Evolutionary conservation across 2,888 invertebrate species (phyloP).

Genomic region (Petrophora chlorosata): DNA sequence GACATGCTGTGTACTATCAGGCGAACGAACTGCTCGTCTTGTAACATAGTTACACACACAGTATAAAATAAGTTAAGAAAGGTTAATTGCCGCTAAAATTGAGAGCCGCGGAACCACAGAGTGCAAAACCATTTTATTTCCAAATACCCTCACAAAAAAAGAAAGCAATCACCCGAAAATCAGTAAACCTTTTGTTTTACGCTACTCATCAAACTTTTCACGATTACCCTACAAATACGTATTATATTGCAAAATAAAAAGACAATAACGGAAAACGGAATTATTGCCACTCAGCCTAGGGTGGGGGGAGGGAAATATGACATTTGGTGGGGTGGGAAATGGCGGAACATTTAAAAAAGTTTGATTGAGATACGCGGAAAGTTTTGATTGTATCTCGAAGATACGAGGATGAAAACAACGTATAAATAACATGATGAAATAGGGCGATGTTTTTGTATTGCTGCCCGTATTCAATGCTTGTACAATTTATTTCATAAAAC

Average conservation of each 20-base stretch:
- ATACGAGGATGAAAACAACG: conserved; percentile 57
- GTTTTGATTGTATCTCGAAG: conserved; percentile 79
- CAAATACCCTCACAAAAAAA: neutral
- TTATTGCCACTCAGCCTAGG: conserved; percentile 51
- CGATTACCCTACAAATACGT: conserved; percentile 39
- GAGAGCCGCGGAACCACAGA: neutral
- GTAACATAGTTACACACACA: too few relatives aligned
- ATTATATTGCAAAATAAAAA: conserved; percentile 58
- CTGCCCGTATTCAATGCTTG: too few relatives aligned
- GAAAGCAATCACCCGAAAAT: conserved; percentile 19
- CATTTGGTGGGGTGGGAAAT: conserved; percentile 45
- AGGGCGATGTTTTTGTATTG: conserved; percentile 33
- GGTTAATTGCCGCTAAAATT: too few relatives aligned
- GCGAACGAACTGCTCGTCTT: too few relatives aligned
- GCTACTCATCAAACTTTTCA: conserved; percentile 50
- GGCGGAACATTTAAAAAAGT: conserved; percentile 73
- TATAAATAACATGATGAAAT: conserved; percentile 57
- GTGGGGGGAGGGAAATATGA: conserved; percentile 46
- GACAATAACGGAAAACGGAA: conserved; percentile 65
- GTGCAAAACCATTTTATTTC: neutral
- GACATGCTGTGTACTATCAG: too few relatives aligned
- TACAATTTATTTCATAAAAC: too few relatives aligned
- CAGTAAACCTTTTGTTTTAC: conserved; percentile 26
- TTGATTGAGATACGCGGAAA: conserved; percentile 73
- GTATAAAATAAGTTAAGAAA: too few relatives aligned